phyloP scores from a whole-genome alignment of 1,140 invertebrate species.

The Drosophila jambulina region DNA sequence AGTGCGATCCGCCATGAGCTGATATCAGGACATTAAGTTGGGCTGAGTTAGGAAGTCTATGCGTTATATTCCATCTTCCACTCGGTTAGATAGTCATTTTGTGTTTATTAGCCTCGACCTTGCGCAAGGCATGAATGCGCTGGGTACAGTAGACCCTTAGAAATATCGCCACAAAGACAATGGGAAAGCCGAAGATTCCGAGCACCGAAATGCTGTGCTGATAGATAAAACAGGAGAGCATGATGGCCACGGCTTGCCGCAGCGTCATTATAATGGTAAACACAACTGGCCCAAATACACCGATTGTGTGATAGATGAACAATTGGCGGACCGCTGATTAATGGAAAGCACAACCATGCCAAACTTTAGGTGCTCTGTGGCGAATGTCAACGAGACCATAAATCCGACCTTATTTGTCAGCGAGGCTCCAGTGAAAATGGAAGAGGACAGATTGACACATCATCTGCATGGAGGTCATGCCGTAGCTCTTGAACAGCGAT shows the following conservation, averaged over 20 bases:
- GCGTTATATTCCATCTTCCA: conserved; percentile 30
- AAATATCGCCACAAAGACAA: conserved; percentile 96
- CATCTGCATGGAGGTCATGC: conserved; percentile 96
- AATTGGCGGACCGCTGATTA: conserved; percentile 97
- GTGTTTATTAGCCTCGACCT: conserved; percentile 67
- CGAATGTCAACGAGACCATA: conserved; percentile 91
- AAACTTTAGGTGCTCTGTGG: conserved; percentile 92
- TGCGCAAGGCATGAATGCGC: conserved; percentile 87
- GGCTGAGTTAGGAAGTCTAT: conserved; percentile 38
- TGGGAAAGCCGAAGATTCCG: conserved; percentile 93
- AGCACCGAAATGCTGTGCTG: conserved; percentile 92
- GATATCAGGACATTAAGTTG: conserved; percentile 13
- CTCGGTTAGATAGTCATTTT: conserved; percentile 72
- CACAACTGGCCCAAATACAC: conserved; percentile 97
- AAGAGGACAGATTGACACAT: conserved; percentile 99
- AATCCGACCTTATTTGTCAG: conserved; percentile 95
- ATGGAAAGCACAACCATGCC: conserved; percentile 94
- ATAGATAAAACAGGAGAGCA: conserved; percentile 97
- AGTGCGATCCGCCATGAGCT: conserved; percentile 3
- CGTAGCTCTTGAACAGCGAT: conserved; percentile 93
- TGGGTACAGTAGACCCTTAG: conserved; percentile 94
- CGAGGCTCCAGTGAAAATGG: conserved; percentile 95
- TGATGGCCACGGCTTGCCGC: conserved; percentile 96
- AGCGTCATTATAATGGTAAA: conserved; percentile 99
- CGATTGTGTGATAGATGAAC: conserved; percentile 98